Percentiles rank a stretch among this genome's conserved stretches.
Conservation (phyloP, 2,113 vertebrate species). For the Chascanopsetta lugubris region DNA sequence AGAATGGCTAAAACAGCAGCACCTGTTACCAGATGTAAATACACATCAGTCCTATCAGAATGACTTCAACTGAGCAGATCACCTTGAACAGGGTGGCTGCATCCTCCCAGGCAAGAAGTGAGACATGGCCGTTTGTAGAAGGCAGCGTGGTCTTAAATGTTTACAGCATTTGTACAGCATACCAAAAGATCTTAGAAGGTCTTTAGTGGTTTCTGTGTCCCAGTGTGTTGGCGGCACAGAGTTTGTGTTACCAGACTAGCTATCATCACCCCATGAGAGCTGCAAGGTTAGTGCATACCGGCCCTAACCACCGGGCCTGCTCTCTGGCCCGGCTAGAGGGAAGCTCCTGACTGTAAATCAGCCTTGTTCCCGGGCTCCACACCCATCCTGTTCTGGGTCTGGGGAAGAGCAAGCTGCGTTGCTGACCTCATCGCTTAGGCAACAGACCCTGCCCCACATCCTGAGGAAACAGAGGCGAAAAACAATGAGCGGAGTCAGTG, state of each 20-base stretch:
- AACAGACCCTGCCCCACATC: conserved; percentile 75
- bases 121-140: conserved; percentile 15
- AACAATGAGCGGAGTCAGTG: conserved; percentile 70
- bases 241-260: conserved; percentile 68
- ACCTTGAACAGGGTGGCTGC: conserved; percentile 22
- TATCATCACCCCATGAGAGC: conserved; percentile 61
- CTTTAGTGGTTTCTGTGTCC: conserved; percentile 62
- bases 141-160: conserved; percentile 46
- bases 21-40: conserved; percentile 33
- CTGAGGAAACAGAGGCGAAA: conserved; percentile 73
- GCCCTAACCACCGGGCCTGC: conserved; percentile 47
- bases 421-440: conserved; percentile 76
- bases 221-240: conserved; percentile 38
- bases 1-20: conserved; percentile 16
- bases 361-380: conserved; percentile 64
- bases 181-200: conserved; percentile 56
- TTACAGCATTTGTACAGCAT: conserved; percentile 59
- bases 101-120: background rate
- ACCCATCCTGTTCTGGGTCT: conserved; percentile 76
- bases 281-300: conserved; percentile 50
- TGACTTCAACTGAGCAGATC: conserved; percentile 28
- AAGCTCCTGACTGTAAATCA: conserved; percentile 72
- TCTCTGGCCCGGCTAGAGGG: conserved; percentile 32
- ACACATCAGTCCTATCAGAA: conserved; percentile 17
- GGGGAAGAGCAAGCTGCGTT: conserved; percentile 62